phyloP scores from a whole-genome alignment of 2,113 vertebrate genomes.

The Chionis minor region DNA sequence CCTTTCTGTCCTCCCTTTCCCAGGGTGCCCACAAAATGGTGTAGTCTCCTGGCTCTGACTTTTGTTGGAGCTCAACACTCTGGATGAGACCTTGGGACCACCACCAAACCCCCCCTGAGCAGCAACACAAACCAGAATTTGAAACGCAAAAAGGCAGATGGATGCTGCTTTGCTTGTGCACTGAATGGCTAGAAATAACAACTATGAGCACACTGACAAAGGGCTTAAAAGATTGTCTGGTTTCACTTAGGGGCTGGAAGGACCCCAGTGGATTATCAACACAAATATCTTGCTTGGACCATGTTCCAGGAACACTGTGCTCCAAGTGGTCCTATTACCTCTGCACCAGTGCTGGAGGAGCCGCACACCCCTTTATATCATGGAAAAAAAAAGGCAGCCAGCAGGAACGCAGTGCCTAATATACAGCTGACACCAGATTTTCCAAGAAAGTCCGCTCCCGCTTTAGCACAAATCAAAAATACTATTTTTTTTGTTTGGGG shows the following conservation, averaged over 20 bases:
- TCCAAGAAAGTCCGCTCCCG: not conserved
- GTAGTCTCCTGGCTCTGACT: not conserved
- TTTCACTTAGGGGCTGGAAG: constrained; percentile 24
- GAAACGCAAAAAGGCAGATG: not conserved
- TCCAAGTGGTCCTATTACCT: not conserved
- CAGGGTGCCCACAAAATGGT: not conserved
- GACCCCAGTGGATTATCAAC: not conserved
- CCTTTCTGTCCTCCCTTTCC: not conserved
- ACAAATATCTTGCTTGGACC: not conserved
- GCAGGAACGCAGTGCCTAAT: not conserved
- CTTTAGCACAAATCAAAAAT: not conserved
- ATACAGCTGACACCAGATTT: not conserved
- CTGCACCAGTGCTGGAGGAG: not conserved
- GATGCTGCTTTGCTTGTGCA: not conserved
- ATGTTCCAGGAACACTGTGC: not conserved
- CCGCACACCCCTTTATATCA: not conserved
- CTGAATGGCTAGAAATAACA: not conserved
- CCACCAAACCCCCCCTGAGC: not conserved
- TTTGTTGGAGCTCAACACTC: not conserved
- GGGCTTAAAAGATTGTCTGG: not conserved
- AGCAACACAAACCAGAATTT: not conserved
- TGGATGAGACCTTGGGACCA: not conserved
- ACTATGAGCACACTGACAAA: not conserved
- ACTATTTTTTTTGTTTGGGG: not conserved
- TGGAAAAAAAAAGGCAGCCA: not conserved